Evolutionary conservation across 2,797 vertebrate genomes (phyloP).

Genomic region (Platyrinchus mystaceus): DNA sequence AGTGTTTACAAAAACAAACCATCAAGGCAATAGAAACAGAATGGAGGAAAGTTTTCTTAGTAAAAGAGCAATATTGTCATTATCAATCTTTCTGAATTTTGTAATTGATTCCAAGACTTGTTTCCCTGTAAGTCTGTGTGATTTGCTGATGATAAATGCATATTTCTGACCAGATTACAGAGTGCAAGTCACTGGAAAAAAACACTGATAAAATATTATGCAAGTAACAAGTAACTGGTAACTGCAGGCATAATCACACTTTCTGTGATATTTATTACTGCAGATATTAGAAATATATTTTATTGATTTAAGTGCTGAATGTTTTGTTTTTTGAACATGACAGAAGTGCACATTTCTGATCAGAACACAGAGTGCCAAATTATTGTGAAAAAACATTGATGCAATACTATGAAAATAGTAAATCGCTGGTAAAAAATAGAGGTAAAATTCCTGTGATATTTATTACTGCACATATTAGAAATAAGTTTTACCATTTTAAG

Average conservation of each 20-base stretch:
- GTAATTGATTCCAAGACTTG: neutral
- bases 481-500: neutral
- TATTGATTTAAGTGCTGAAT: neutral
- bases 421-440: neutral
- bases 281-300: neutral
- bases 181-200: constrained; percentile 5
- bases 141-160: neutral
- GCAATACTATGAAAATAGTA: neutral
- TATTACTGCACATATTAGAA: neutral
- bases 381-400: neutral
- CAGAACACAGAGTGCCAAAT: neutral
- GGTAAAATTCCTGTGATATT: neutral
- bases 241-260: neutral
- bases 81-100: constrained; percentile 9
- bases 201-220: neutral
- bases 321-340: fast-evolving
- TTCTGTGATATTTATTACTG: neutral
- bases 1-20: constrained; percentile 9
- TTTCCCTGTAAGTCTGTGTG: neutral
- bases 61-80: constrained; percentile 18
- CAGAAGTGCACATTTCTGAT: neutral
- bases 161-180: neutral
- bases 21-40: neutral
- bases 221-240: neutral
- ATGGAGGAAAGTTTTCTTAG: neutral